phyloP scores from a whole-genome alignment of 2,797 vertebrate species.

The Gephyroberyx darwinii region DNA sequence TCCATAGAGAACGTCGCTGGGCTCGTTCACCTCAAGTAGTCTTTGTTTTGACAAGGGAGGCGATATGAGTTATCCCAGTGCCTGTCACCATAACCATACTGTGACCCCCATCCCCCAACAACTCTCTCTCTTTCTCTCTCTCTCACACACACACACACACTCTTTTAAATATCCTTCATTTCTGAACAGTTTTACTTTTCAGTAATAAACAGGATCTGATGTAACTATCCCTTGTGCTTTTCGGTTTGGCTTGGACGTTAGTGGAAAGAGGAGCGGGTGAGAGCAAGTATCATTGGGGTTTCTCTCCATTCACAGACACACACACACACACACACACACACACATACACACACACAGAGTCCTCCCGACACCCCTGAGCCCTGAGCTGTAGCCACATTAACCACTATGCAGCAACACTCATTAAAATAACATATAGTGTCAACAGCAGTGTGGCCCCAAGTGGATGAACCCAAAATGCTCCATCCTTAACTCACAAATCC shows the following conservation, averaged over 20 bases:
- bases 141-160: slow-evolving; percentile 29
- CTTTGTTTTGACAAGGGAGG: slow-evolving; percentile 75
- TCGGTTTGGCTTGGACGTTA: no score
- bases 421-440: slow-evolving; percentile 82
- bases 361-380: slow-evolving; percentile 56
- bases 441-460: slow-evolving; percentile 72
- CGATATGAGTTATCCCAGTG: slow-evolving; percentile 58
- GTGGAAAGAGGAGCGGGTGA: no score
- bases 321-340: slow-evolving; percentile 32
- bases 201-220: no score
- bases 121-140: slow-evolving; percentile 25
- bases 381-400: slow-evolving; percentile 73
- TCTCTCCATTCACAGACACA: not conserved
- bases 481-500: slow-evolving; percentile 57
- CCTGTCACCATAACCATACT: slow-evolving; percentile 69
- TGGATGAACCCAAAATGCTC: slow-evolving; percentile 67
- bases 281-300: no score
- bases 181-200: no score
- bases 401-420: slow-evolving; percentile 73
- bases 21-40: slow-evolving; percentile 58
- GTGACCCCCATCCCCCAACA: slow-evolving; percentile 45
- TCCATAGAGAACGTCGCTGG: slow-evolving; percentile 26
- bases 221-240: no score
- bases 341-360: slow-evolving; percentile 14
- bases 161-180: no score